Percentiles rank a stretch among this genome's conserved stretches.
Conservation (phyloP, 2,888 invertebrate genomes). For the Priocnemis perturbator region DNA sequence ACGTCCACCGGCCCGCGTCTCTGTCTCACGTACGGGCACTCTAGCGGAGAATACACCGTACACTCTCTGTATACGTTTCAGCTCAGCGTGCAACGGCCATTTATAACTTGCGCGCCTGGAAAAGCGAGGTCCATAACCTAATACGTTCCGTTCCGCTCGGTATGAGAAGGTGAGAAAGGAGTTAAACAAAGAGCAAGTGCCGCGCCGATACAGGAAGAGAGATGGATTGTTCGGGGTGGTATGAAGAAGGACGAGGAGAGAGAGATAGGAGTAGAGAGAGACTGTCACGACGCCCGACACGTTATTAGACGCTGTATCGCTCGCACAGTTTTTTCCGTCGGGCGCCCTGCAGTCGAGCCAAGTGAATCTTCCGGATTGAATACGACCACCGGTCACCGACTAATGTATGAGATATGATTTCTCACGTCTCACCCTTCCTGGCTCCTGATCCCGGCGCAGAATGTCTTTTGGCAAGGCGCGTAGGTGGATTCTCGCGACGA, state of each 20-base stretch:
- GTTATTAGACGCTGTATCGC: slow-evolving; percentile 12
- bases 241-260: not conserved
- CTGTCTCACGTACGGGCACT: slow-evolving; percentile 3
- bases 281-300: not conserved
- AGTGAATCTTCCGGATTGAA: slow-evolving; percentile 49
- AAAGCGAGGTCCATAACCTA: slow-evolving; percentile 61
- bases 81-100: slow-evolving; percentile 66
- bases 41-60: slow-evolving; percentile 46
- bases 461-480: slow-evolving; percentile 11
- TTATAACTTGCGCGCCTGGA: slow-evolving; percentile 61
- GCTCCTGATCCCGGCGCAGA: not conserved
- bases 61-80: slow-evolving; percentile 49
- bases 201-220: slow-evolving; percentile 38
- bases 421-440: not conserved
- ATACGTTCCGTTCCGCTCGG: slow-evolving; percentile 54
- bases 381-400: slow-evolving; percentile 39
- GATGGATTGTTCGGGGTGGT: slow-evolving; percentile 39
- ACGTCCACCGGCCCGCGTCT: not conserved
- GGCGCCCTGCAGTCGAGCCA: slow-evolving; percentile 42
- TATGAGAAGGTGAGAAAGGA: slow-evolving; percentile 51
- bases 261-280: not conserved
- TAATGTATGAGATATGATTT: slow-evolving; percentile 26
- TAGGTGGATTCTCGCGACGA: not conserved
- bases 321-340: slow-evolving; percentile 6
- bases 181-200: slow-evolving; percentile 55